Percentiles rank a stretch among this genome's conserved stretches.
These are phyloP conservation scores for Macrotrachela quadricornifera DNA, from an alignment of 1,140 invertebrate species.

Conservation along the genomic window DNA sequence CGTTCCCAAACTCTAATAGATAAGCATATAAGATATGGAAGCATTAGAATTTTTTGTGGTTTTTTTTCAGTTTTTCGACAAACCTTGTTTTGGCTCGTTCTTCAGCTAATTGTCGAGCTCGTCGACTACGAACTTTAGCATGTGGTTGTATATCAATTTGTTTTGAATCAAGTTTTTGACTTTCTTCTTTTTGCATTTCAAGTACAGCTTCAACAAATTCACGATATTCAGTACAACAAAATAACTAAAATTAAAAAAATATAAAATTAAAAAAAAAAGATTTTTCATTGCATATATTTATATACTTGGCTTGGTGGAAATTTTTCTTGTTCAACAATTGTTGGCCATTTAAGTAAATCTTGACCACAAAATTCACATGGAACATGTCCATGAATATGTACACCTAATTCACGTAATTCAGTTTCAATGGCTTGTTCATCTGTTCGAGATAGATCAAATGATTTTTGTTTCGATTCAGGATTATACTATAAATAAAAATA, in stretches of 20 bases:
- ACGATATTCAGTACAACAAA: conserved; percentile 25
- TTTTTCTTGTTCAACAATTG: conserved; percentile 17
- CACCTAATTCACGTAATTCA: conserved; percentile 2
- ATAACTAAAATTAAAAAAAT: conserved; percentile 11
- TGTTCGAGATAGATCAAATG: too few relatives aligned
- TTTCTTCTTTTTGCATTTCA: background rate
- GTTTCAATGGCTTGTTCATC: background rate
- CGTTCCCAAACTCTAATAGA: conserved; percentile 1
- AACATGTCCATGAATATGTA: background rate
- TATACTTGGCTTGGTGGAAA: conserved; percentile 14
- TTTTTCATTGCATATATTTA: background rate
- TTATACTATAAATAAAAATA: too few relatives aligned
- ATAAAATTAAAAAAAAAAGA: background rate
- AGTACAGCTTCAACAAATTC: conserved; percentile 18
- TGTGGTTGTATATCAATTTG: background rate
- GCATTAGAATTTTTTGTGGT: background rate
- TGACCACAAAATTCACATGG: conserved; percentile 26
- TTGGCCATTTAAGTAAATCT: conserved; percentile 20
- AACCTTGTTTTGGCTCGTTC: conserved; percentile 6
- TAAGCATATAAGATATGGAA: too few relatives aligned
- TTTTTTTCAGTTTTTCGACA: too few relatives aligned
- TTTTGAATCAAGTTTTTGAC: background rate
- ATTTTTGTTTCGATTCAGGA: too few relatives aligned
- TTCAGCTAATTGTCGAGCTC: conserved; percentile 1
- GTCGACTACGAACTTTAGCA: background rate